Conservation (phyloP, 2,797 vertebrate genomes). For the Pterois miles region DNA sequence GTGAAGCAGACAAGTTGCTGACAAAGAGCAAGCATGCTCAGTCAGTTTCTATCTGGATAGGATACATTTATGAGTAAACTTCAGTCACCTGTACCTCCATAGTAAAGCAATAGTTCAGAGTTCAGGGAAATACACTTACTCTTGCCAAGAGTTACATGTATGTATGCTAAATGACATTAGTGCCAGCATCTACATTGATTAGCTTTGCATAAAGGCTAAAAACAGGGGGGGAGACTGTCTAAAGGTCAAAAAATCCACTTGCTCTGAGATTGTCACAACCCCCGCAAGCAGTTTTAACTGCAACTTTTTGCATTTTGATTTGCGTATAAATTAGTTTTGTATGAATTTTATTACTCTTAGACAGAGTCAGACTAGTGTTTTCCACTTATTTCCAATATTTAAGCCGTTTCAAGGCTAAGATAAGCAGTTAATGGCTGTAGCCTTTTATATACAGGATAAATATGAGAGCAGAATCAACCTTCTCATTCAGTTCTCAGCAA, state of each 20-base stretch:
- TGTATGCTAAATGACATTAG: background rate
- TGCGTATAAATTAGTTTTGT: background rate
- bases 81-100: background rate
- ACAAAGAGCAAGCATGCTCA: slow-evolving; percentile 1
- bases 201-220: background rate
- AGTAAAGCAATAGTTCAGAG: background rate
- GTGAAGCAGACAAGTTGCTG: slow-evolving; percentile 2
- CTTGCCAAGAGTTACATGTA: background rate
- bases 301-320: background rate
- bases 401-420: background rate
- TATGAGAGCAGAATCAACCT: slow-evolving; percentile 2
- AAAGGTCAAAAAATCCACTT: background rate
- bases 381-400: background rate
- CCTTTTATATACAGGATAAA: slow-evolving; percentile 1
- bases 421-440: background rate
- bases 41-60: background rate
- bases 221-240: background rate
- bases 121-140: background rate
- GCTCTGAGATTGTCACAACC: background rate
- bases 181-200: background rate
- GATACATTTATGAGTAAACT: background rate
- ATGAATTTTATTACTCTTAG: background rate
- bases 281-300: too few species aligned
- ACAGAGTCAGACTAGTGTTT: background rate
- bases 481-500: background rate